Evolutionary conservation across 2,113 vertebrate genomes (phyloP), one percentile per base, ranked within the genome.

Genomic region (Psilopsiagon aurifrons): DNA sequence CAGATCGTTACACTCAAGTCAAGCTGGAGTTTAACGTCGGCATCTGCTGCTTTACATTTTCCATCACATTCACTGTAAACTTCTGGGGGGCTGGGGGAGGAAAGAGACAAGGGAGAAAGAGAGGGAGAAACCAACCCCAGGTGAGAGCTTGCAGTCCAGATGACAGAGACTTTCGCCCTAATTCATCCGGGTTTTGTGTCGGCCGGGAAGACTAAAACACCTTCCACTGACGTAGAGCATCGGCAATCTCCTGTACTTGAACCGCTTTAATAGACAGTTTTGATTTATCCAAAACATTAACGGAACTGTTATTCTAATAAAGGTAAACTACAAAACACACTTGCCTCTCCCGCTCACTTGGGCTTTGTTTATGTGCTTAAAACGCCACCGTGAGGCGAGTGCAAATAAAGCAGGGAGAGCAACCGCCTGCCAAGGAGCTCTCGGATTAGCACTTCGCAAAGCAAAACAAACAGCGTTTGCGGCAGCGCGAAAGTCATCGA

Each of bases 301-400:
- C 93, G 92, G 97, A 96, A 86, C 94, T 91, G 85, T 91, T 86
- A 91, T 90, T 91, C 77, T 91, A 57, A 83, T 17, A 74, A 44
- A 88, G 96, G 96, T 87, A 90, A 88, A 74, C 92, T 46, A 66
- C 70, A 27, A 80, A 91, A 83, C 92, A 78, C 91, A 3, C 81
- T 70, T 55, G 94, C 94, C 37, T 83, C 79, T 47, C 57, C 31
- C 19, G 62, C 33, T 68, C 24, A 10, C 90, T 46, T 1, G 25
- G 52, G 92, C 87, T 95, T 93, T 94, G 96, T 98, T 97, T 86
- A 96, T 69, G 98, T 97, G 97, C 97, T 95, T 97, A 44, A 98
- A 94, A 97, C 98, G 98, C 98, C 98, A 98, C 98, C 98, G 96
- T 96, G 97, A 98, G 98, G 98, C 96, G 84, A 94, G 52, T 20